Conservation (phyloP, 2,888 invertebrate species). For the Trimorus sp. region DNA sequence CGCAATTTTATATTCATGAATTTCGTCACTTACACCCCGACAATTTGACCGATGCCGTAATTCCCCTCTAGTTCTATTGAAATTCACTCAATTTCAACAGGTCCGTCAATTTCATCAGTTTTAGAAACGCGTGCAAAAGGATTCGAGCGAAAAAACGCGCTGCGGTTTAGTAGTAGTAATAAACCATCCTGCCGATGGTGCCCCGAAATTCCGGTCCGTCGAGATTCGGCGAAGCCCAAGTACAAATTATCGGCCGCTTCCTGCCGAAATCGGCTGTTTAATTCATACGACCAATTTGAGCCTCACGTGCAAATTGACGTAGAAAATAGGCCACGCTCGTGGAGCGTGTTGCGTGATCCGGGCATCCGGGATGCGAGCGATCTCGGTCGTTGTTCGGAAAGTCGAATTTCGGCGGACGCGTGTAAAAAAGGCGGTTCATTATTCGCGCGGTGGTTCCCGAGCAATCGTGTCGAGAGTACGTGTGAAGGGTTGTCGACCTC, state of each 20-base stretch:
- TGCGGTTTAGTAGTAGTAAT: too few species aligned
- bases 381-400: conserved; percentile 24
- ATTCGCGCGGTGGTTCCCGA: conserved; percentile 33
- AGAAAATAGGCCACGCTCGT: conserved; percentile 49
- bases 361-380: conserved; percentile 41
- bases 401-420: conserved; percentile 22
- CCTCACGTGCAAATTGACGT: conserved; percentile 45
- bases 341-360: conserved; percentile 49
- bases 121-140: too few species aligned
- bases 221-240: neutral
- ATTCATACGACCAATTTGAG: conserved; percentile 32
- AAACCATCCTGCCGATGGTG: too few species aligned
- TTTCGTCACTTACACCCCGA: too few species aligned
- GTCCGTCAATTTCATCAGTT: too few species aligned
- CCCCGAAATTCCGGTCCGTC: neutral
- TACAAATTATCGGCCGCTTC: conserved; percentile 15
- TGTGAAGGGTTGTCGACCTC: conserved; percentile 64
- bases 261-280: conserved; percentile 8
- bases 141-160: too few species aligned
- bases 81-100: too few species aligned
- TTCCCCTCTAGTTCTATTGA: too few species aligned
- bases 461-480: conserved; percentile 31
- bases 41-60: too few species aligned
- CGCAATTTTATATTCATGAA: too few species aligned
- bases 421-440: conserved; percentile 29